Evolutionary conservation across 2,888 invertebrate species (phyloP).

Genomic region (Galerucella calmariensis): DNA sequence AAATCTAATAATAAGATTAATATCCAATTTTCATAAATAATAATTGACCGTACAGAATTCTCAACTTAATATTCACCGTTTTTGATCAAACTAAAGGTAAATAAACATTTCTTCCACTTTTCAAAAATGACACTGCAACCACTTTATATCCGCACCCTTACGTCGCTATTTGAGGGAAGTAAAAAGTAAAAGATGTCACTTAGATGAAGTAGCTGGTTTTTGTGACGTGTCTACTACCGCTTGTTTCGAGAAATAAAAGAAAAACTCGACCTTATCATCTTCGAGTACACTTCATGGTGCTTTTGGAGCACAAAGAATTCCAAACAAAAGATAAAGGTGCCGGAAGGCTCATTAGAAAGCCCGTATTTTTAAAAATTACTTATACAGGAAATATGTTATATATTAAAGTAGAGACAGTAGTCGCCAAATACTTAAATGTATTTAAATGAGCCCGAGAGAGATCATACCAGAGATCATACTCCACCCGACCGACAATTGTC

Average conservation of each 20-base stretch:
- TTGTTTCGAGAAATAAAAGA: slow-evolving; percentile 25
- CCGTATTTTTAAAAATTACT: slow-evolving; percentile 16
- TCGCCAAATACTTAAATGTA: too few species aligned
- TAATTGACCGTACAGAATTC: too few species aligned
- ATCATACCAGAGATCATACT: too few species aligned
- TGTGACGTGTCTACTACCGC: slow-evolving; percentile 37
- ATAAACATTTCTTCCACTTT: neutral
- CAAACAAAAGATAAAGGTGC: slow-evolving; percentile 53
- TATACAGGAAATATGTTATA: too few species aligned
- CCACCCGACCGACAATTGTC: too few species aligned
- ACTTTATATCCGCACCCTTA: slow-evolving; percentile 32
- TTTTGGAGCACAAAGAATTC: slow-evolving; percentile 48
- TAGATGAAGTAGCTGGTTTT: slow-evolving; percentile 37
- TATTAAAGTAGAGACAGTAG: too few species aligned
- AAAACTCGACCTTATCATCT: slow-evolving; percentile 44
- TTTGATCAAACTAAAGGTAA: too few species aligned
- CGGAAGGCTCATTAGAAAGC: slow-evolving; percentile 42
- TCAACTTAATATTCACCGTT: too few species aligned
- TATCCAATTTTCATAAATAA: too few species aligned
- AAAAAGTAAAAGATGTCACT: slow-evolving; percentile 48
- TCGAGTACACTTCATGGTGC: slow-evolving; percentile 38
- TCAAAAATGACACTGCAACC: slow-evolving; percentile 10
- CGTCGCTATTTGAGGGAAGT: slow-evolving; percentile 39
- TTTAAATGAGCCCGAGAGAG: too few species aligned
- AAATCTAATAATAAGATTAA: too few species aligned